These are phyloP conservation scores for Tinea pellionella DNA, from an alignment of 2,888 invertebrate genomes.

Conservation along the genomic window DNA sequence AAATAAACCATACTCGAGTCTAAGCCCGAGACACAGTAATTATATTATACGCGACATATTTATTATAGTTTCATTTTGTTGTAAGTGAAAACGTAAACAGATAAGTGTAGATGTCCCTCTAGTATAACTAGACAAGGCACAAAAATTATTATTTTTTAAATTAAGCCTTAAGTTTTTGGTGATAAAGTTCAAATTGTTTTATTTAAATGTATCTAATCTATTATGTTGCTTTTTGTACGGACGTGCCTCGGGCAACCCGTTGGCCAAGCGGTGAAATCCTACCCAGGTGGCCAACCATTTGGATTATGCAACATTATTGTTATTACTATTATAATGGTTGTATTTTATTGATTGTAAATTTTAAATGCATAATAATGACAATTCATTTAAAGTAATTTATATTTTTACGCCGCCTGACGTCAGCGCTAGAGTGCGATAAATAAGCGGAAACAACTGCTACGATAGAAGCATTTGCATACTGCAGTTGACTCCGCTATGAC, in stretches of 20 bases:
- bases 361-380: not conserved
- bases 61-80: slow-evolving; percentile 3
- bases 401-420: not conserved
- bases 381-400: too few species aligned
- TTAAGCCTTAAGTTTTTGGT: not conserved
- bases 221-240: not conserved
- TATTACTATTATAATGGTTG: slow-evolving; percentile 2
- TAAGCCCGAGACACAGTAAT: not conserved
- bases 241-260: slow-evolving; percentile 9
- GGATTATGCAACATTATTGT: slow-evolving; percentile 7
- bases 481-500: too few species aligned
- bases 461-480: too few species aligned
- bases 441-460: too few species aligned
- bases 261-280: slow-evolving; percentile 2
- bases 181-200: not conserved
- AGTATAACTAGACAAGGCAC: not conserved
- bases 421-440: too few species aligned
- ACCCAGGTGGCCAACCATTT: slow-evolving; percentile 13
- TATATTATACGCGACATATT: slow-evolving; percentile 11
- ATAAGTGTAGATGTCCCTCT: slow-evolving; percentile 9
- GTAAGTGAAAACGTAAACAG: slow-evolving; percentile 12
- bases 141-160: not conserved
- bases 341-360: not conserved
- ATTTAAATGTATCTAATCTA: not conserved
- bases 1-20: not conserved